phyloP scores from a whole-genome alignment of 1,140 invertebrate genomes.

The Leptinotarsa texana region DNA sequence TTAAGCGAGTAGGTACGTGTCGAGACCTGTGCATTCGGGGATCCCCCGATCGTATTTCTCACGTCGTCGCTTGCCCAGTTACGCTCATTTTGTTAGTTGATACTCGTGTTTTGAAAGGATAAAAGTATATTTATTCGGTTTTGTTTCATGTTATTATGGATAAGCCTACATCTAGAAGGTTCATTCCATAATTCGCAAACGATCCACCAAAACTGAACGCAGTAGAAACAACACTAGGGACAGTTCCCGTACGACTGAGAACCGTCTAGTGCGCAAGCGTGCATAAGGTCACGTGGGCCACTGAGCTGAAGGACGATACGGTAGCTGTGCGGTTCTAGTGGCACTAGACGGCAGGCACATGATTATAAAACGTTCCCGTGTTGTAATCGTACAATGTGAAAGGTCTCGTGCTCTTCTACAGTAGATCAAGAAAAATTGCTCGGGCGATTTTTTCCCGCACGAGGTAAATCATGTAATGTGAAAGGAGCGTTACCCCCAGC shows the following conservation, averaged over 20 bases:
- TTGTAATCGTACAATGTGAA: slow-evolving; percentile 25
- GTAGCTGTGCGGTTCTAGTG: not conserved
- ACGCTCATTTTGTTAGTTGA: too few relatives aligned
- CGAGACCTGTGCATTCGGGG: too few relatives aligned
- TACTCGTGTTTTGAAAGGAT: too few relatives aligned
- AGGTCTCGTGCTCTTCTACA: slow-evolving; percentile 21
- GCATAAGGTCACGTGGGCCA: slow-evolving; percentile 13
- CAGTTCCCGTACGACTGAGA: not conserved
- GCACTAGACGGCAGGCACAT: not conserved
- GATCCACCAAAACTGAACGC: not conserved
- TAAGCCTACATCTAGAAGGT: too few relatives aligned
- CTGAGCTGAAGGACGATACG: slow-evolving; percentile 3
- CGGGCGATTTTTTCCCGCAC: not conserved
- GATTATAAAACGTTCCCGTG: not conserved
- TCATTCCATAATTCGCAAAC: slow-evolving; percentile 12
- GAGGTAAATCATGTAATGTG: slow-evolving; percentile 21
- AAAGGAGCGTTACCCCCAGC: slow-evolving; percentile 18
- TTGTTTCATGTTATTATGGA: too few relatives aligned
- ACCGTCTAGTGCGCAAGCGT: not conserved
- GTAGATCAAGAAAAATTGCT: not conserved
- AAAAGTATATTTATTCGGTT: too few relatives aligned
- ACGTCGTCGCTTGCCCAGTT: too few relatives aligned
- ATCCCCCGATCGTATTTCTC: too few relatives aligned
- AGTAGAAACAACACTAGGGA: too few relatives aligned
- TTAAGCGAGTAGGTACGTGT: too few relatives aligned